phyloP scores from a whole-genome alignment of 2,797 vertebrate species.

The Chiloscyllium punctatum region DNA sequence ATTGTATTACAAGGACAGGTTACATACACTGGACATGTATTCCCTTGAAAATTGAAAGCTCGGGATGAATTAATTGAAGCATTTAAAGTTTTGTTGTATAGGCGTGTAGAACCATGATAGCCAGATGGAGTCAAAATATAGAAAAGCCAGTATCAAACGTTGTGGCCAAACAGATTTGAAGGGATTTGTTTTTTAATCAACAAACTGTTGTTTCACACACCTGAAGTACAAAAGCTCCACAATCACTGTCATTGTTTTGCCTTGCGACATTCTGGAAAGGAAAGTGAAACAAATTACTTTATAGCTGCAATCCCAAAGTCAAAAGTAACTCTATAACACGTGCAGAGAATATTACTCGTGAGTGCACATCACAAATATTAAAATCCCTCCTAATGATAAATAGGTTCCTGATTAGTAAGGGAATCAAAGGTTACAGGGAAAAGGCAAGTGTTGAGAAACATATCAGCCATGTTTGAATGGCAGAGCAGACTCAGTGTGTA shows the following conservation, averaged over 20 bases:
- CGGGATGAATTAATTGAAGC: neutral
- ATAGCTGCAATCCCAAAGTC: neutral
- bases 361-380: too few relatives aligned
- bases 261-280: slow-evolving; percentile 78
- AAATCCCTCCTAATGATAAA: too few relatives aligned
- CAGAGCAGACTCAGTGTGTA: too few relatives aligned
- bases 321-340: neutral
- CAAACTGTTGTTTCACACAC: slow-evolving; percentile 52
- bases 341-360: neutral
- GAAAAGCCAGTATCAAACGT: neutral
- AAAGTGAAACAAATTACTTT: neutral
- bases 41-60: neutral
- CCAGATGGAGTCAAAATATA: neutral
- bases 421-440: too few relatives aligned
- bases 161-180: neutral
- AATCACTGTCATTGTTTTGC: slow-evolving; percentile 91
- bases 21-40: neutral
- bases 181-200: neutral
- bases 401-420: too few relatives aligned
- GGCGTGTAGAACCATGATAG: neutral
- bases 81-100: neutral
- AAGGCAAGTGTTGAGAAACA: too few relatives aligned
- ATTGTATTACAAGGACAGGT: neutral
- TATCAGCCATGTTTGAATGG: too few relatives aligned
- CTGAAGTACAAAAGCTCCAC: slow-evolving; percentile 86